Percentiles rank a stretch among this genome's conserved stretches.
Conservation (phyloP, 2,888 invertebrate species). For the Drepanosiphum platanoidis region DNA sequence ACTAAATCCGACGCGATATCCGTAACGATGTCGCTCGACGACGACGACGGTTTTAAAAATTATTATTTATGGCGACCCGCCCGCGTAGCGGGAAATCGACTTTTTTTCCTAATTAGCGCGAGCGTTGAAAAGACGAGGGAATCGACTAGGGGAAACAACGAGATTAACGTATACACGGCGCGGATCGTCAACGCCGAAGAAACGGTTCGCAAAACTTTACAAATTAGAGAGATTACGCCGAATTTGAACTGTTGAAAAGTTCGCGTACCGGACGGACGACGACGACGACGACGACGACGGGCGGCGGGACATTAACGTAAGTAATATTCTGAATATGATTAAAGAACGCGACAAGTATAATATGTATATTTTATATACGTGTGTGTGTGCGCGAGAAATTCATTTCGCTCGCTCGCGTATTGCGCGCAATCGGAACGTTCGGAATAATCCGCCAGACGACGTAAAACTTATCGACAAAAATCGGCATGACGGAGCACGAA, state of each 20-base stretch:
- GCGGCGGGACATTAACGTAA: neutral
- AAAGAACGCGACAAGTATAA: neutral
- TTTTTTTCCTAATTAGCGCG: neutral
- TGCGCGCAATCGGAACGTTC: neutral
- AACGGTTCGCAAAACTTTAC: neutral
- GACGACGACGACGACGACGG: neutral
- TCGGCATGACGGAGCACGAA: neutral
- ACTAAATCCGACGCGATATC: neutral
- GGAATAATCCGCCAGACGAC: neutral
- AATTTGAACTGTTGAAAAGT: neutral
- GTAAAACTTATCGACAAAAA: slow-evolving; percentile 15
- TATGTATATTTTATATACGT: neutral
- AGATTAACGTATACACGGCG: neutral
- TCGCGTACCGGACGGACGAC: neutral
- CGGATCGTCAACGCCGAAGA: neutral
- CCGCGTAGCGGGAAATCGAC: neutral
- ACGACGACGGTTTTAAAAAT: neutral
- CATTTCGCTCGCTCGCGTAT: neutral
- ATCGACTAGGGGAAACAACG: neutral
- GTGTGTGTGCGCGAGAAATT: neutral
- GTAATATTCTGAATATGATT: neutral
- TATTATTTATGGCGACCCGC: neutral
- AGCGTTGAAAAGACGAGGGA: neutral
- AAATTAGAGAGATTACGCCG: neutral
- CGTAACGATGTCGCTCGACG: neutral